phyloP scores from a whole-genome alignment of 2,888 invertebrate genomes.

The Nomada ferruginata region DNA sequence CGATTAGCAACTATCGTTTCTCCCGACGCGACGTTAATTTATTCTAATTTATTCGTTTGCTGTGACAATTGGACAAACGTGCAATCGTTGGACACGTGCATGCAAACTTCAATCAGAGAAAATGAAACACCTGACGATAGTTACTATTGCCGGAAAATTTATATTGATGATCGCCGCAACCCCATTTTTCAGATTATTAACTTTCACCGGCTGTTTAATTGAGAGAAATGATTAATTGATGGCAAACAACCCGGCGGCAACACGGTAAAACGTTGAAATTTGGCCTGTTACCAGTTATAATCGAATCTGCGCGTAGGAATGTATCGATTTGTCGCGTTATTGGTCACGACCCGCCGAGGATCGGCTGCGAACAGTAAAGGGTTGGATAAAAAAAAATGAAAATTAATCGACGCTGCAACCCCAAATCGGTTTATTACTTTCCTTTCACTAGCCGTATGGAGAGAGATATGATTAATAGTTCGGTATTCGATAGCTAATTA shows the following conservation, averaged over 20 bases:
- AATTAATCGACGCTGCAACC: slow-evolving; percentile 42
- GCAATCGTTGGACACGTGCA: background rate
- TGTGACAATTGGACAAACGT: background rate
- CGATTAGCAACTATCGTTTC: background rate
- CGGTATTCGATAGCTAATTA: slow-evolving; percentile 37
- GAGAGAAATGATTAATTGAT: slow-evolving; percentile 50
- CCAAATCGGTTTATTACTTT: slow-evolving; percentile 51
- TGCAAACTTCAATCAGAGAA: slow-evolving; percentile 3
- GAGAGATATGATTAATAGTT: slow-evolving; percentile 41
- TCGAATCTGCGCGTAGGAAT: slow-evolving; percentile 29
- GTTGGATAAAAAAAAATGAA: slow-evolving; percentile 17
- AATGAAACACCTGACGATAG: slow-evolving; percentile 10
- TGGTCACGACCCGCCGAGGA: slow-evolving; percentile 14
- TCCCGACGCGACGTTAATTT: background rate
- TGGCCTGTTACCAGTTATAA: slow-evolving; percentile 14
- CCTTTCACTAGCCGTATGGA: slow-evolving; percentile 34
- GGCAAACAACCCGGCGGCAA: background rate
- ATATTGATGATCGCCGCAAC: slow-evolving; percentile 29
- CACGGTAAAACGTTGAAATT: slow-evolving; percentile 34
- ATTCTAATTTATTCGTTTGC: background rate
- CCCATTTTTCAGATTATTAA: slow-evolving; percentile 52
- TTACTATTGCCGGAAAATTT: slow-evolving; percentile 28
- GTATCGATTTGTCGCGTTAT: slow-evolving; percentile 55
- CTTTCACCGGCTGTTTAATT: slow-evolving; percentile 33
- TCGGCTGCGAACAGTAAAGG: background rate